phyloP scores from a whole-genome alignment of 2,113 vertebrate genomes.

The Trochalopteron elliotii region DNA sequence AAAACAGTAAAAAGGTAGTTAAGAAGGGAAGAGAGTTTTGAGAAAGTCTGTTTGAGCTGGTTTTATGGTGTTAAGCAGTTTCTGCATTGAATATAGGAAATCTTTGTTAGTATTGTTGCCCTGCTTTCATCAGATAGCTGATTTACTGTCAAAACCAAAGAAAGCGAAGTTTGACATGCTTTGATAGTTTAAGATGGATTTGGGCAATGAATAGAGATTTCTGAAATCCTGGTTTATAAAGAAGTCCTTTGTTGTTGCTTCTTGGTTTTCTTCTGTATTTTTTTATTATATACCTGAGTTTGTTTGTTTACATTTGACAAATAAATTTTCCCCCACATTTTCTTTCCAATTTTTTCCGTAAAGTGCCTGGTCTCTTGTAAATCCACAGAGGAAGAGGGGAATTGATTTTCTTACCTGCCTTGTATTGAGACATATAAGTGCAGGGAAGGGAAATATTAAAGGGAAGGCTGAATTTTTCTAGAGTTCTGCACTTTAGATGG shows the following conservation, averaged over 20 bases:
- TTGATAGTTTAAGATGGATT: neutral
- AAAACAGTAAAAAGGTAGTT: neutral
- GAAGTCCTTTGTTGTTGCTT: neutral
- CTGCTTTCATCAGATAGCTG: neutral
- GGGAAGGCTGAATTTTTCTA: neutral
- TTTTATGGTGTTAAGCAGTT: neutral
- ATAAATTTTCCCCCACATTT: accelerated
- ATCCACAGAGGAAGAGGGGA: neutral
- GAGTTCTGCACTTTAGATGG: neutral
- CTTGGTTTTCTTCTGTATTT: neutral
- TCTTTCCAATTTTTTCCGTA: neutral
- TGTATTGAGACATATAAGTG: neutral
- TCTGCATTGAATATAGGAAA: neutral
- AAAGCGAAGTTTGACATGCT: neutral
- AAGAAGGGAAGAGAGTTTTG: neutral
- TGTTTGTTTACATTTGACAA: neutral
- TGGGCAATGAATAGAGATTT: neutral
- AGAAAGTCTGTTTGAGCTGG: neutral
- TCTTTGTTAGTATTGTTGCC: neutral
- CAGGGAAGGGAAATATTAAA: neutral
- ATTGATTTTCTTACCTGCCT: neutral
- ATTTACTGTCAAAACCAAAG: slow-evolving; percentile 7
- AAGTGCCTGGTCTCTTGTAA: neutral
- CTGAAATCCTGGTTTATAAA: neutral
- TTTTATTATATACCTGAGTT: neutral